Evolutionary conservation across 2,797 vertebrate species (phyloP).

Genomic region (Fratercula arctica): DNA sequence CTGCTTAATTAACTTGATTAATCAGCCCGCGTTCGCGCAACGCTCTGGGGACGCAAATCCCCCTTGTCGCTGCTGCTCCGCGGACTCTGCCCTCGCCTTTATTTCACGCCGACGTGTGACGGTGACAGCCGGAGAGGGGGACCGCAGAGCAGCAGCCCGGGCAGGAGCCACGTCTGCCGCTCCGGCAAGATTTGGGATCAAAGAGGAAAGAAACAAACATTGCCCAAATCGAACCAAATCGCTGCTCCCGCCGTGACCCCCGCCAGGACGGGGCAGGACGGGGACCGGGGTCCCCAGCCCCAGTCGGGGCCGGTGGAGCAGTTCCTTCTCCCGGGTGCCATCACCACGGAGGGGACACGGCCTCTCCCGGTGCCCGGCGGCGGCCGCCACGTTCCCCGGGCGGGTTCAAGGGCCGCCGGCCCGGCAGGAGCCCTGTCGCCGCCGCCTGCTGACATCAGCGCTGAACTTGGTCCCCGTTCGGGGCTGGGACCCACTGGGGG

Average conservation of each 20-base stretch:
- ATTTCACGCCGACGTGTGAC: background rate
- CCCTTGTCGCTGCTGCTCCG: background rate
- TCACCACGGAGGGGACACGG: background rate
- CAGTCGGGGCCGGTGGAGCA: background rate
- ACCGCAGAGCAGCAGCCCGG: background rate
- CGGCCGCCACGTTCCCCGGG: background rate
- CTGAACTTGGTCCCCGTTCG: slow-evolving; percentile 13
- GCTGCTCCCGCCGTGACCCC: background rate
- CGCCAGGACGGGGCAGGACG: background rate
- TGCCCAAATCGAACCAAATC: background rate
- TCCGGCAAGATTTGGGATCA: background rate
- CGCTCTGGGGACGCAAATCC: background rate
- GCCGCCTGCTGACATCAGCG: slow-evolving; percentile 26
- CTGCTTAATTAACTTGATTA: slow-evolving; percentile 59
- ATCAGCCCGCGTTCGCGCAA: background rate
- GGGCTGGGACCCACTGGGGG: background rate
- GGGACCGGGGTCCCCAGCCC: background rate
- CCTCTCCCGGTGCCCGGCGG: background rate
- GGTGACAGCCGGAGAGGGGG: background rate
- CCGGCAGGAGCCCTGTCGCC: background rate
- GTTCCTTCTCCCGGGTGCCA: background rate
- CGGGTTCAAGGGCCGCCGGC: background rate
- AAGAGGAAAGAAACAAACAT: background rate
- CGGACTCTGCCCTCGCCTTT: background rate
- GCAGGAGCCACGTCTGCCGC: background rate